Evolutionary conservation across 2,888 invertebrate genomes (phyloP), one percentile per base, ranked within the genome.

Genomic region (Pemphredon lugubris): DNA sequence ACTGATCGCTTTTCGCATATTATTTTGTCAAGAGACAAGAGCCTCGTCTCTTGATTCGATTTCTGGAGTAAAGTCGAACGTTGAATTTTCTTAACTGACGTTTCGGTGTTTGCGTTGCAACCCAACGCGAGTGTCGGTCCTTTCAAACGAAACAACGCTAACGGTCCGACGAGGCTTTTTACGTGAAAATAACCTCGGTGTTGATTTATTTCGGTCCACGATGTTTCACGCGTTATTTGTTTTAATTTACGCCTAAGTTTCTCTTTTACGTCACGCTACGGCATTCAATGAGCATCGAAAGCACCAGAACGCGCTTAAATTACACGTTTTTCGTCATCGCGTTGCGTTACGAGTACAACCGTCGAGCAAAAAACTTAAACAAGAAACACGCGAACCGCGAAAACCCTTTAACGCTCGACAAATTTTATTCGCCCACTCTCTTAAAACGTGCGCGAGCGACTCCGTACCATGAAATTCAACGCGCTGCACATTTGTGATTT

Each of bases 181-280:
- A 30, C 47, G 42, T 39, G 58, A 71, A 71, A 53, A 57, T 63
- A 63, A 20, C 32, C 2, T 40, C 30, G n/a, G 53, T 58, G 72
- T 58, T 71, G 71, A 72, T 71, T 72, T 58, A 64, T 51, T 58
- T 72, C 72, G 54, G 58, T 64, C 60, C 48, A 53, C 71, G 61
- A 39, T 64, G 58, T 58, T 72, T 61, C 72, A 44, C 23, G 48
- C 18, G 57, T 39, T 32, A 71, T 23, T 34, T 20, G 58, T 58
- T 72, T 71, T 71, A 72, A 72, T 72, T 71, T 57, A 64, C 71
- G 57, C 71, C 71, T 63, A 48, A 58, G 72, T 64, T 71, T 72
- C 72, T 63, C 51, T 55, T 55, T 32, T 48, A n/a, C 34, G 45
- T n/a, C 44, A 45, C 21, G n/a, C n/a, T 30, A 6, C 7, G 20